Percentiles rank a stretch among this genome's conserved stretches.
phyloP scores from a whole-genome alignment of 2,113 vertebrate genomes.

The Erinaceus europaeus region DNA sequence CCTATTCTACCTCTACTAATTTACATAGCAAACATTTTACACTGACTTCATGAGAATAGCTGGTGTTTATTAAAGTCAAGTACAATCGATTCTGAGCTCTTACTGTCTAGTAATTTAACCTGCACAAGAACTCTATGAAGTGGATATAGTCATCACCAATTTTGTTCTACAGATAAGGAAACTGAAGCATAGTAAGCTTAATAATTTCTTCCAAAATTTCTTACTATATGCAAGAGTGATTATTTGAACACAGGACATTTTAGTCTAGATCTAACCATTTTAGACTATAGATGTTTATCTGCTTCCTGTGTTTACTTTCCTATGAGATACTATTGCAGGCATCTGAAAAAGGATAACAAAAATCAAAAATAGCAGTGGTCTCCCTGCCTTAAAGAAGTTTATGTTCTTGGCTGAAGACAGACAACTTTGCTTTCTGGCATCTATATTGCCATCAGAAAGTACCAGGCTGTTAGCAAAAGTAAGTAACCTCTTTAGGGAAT shows the following conservation, averaged over 20 bases:
- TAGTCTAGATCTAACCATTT: neutral
- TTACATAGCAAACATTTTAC: conserved; percentile 3
- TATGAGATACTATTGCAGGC: neutral
- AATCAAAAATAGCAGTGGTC: neutral
- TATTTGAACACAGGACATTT: neutral
- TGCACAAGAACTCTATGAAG: neutral
- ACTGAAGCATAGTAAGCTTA: neutral
- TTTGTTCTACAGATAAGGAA: neutral
- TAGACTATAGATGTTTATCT: too few relatives aligned
- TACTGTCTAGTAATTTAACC: neutral
- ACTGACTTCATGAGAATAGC: neutral
- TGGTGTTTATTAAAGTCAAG: neutral
- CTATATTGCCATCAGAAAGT: neutral
- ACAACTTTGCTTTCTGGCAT: neutral
- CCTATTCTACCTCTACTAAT: neutral
- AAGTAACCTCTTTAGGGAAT: neutral
- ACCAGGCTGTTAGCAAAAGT: neutral
- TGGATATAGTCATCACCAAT: neutral
- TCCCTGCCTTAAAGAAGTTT: neutral
- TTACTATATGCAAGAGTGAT: neutral
- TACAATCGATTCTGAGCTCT: neutral
- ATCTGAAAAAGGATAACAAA: neutral
- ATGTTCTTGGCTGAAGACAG: neutral
- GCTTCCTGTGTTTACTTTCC: neutral
- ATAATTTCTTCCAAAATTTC: neutral